phyloP scores from a whole-genome alignment of 2,888 invertebrate genomes.

The Caenorhabditis angaria region DNA sequence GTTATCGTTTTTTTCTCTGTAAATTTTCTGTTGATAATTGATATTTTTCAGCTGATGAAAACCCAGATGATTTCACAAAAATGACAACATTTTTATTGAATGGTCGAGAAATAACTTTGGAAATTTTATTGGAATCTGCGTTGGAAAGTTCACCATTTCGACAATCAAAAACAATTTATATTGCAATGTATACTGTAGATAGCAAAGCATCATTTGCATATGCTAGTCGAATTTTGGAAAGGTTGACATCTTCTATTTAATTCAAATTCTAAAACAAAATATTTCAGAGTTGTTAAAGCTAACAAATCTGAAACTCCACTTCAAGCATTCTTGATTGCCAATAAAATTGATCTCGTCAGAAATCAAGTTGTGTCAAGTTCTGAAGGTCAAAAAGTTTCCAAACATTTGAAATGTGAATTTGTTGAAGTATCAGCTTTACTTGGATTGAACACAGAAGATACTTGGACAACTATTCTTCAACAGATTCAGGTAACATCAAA shows the following conservation, averaged over 20 bases:
- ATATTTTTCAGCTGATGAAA: constrained; percentile 27
- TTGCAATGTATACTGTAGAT: constrained; percentile 66
- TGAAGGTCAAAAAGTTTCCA: constrained; percentile 67
- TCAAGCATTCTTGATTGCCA: constrained; percentile 62
- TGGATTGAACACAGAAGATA: constrained; percentile 61
- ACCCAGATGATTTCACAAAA: constrained; percentile 30
- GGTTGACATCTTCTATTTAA: constrained; percentile 21
- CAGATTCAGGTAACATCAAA: constrained; percentile 55
- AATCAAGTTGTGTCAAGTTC: constrained; percentile 60
- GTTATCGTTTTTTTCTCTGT: constrained; percentile 7
- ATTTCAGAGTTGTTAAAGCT: constrained; percentile 37
- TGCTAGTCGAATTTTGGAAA: constrained; percentile 64
- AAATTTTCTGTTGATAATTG: background rate
- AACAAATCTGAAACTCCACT: constrained; percentile 29
- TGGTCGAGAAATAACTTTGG: constrained; percentile 64
- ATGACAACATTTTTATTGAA: constrained; percentile 61
- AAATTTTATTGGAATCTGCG: constrained; percentile 65
- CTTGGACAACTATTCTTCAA: constrained; percentile 62
- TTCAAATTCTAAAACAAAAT: background rate
- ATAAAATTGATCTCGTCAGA: constrained; percentile 67
- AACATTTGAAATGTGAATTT: constrained; percentile 66
- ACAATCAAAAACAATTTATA: constrained; percentile 51
- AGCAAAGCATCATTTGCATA: constrained; percentile 60
- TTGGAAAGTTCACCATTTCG: constrained; percentile 52
- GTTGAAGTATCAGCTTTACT: constrained; percentile 65